Evolutionary conservation across 2,888 invertebrate genomes (phyloP).

Genomic region (Volucella inflata): DNA sequence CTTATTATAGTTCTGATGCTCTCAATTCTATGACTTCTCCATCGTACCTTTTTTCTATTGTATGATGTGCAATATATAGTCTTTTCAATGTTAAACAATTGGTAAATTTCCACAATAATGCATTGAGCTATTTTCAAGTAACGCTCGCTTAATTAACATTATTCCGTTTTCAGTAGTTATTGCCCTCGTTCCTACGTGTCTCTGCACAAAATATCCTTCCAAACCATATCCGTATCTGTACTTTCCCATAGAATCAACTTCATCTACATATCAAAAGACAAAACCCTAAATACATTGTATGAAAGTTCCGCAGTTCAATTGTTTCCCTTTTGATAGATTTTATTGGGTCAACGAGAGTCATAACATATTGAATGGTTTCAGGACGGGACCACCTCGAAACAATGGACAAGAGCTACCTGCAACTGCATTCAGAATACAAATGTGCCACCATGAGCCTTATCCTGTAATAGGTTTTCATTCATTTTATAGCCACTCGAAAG

Average conservation of each 20-base stretch:
- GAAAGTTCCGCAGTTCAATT: constrained; percentile 40
- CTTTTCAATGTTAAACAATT: too few relatives aligned
- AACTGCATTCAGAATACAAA: background rate
- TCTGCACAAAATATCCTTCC: background rate
- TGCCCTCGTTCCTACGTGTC: background rate
- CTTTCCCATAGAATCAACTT: constrained; percentile 6
- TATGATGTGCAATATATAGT: too few relatives aligned
- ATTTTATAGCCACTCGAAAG: constrained; percentile 54
- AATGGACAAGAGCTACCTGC: constrained; percentile 48
- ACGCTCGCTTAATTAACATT: too few relatives aligned
- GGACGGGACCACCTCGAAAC: constrained; percentile 63
- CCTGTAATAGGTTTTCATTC: constrained; percentile 31
- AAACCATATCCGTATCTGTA: too few relatives aligned
- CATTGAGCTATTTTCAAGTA: too few relatives aligned
- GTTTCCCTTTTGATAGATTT: constrained; percentile 55
- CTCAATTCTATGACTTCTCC: too few relatives aligned
- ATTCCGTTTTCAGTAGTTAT: too few relatives aligned
- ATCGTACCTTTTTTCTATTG: too few relatives aligned
- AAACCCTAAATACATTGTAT: background rate
- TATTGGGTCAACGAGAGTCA: constrained; percentile 42
- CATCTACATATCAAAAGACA: constrained; percentile 32
- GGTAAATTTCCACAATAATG: too few relatives aligned
- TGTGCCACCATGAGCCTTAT: constrained; percentile 16
- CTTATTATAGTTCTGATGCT: too few relatives aligned
- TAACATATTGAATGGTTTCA: constrained; percentile 2